Evolutionary conservation across 2,888 invertebrate genomes (phyloP).

Genomic region (Sturmia bella): DNA sequence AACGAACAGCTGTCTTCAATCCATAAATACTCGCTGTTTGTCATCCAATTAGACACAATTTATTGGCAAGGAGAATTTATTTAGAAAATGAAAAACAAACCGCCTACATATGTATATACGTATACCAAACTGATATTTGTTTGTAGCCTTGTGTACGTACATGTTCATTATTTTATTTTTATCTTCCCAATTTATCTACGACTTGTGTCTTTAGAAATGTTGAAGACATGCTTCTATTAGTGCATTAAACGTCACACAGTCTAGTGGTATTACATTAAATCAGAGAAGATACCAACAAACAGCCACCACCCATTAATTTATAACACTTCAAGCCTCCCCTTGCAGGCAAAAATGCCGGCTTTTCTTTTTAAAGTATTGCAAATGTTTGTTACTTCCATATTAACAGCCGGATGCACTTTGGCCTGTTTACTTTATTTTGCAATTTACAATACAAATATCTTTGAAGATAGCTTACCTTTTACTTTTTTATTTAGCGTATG

Average conservation of each 20-base stretch:
- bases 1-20: conserved; percentile 51
- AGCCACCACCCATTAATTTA: conserved; percentile 68
- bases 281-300: conserved; percentile 15
- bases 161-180: conserved; percentile 1
- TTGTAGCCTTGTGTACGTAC: neutral
- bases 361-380: conserved; percentile 34
- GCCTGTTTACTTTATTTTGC: conserved; percentile 19
- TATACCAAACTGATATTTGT: neutral
- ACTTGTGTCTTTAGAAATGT: neutral
- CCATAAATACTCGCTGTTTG: conserved; percentile 45
- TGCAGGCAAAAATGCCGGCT: conserved; percentile 54
- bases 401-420: conserved; percentile 38
- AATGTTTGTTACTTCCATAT: too few species aligned
- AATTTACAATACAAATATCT: neutral
- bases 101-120: conserved; percentile 6
- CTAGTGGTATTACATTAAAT: neutral
- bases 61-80: conserved; percentile 25
- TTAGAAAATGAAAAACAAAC: conserved; percentile 8
- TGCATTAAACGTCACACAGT: conserved; percentile 3
- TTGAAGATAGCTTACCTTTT: conserved; percentile 48
- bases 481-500: neutral
- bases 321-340: conserved; percentile 54
- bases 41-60: conserved; percentile 11
- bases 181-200: too few species aligned
- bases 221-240: neutral